A percentile compares a stretch with the other conserved stretches of the same genome.
These are phyloP conservation scores for Periplaneta americana DNA, from an alignment of 1,140 invertebrate species.

Conservation along the genomic window DNA sequence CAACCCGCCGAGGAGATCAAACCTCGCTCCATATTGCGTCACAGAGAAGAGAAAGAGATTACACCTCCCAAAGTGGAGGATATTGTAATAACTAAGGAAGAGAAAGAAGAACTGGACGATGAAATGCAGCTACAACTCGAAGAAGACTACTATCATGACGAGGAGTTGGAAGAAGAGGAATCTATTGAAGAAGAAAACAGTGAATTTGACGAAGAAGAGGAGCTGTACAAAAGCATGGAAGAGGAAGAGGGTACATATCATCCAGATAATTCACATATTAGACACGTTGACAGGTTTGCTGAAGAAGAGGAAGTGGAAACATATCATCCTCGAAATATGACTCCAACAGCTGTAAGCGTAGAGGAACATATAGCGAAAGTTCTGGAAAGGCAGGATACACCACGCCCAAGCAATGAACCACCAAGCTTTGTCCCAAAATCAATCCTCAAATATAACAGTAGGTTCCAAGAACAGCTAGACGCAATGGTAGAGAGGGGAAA, in stretches of 20 bases:
- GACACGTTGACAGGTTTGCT: not conserved
- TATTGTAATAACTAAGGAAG: constrained; percentile 5
- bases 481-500: not conserved
- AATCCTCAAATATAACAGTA: not conserved
- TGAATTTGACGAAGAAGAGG: constrained; percentile 40
- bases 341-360: not conserved
- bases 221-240: constrained; percentile 33
- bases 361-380: not conserved
- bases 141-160: not conserved
- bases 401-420: not conserved
- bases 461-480: not conserved
- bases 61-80: constrained; percentile 15
- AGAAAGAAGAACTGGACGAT: constrained; percentile 2
- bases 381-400: not conserved
- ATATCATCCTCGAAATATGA: constrained; percentile 24
- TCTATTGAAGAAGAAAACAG: constrained; percentile 36
- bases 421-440: not conserved
- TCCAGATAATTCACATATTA: not conserved
- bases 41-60: not conserved
- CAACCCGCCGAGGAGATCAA: not conserved
- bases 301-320: constrained; percentile 24
- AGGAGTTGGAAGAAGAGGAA: constrained; percentile 28
- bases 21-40: not conserved
- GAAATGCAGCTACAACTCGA: constrained; percentile 10
- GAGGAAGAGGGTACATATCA: constrained; percentile 8